Base-by-base conservation (phyloP, 2,888 invertebrate species). In the Entomobrya multifasciata region DNA sequence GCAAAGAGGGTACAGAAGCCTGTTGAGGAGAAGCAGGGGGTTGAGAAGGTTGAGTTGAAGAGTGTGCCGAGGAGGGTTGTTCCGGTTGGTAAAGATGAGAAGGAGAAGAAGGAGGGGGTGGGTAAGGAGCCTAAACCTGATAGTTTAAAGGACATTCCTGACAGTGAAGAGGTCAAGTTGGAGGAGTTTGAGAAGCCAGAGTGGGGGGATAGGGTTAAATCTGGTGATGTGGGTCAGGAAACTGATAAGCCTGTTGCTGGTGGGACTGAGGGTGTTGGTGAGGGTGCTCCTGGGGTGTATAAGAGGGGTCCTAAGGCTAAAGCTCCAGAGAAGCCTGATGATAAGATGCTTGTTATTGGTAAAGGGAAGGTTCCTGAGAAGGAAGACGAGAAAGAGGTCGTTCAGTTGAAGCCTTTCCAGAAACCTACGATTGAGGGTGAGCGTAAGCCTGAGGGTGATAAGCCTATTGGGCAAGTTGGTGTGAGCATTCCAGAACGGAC, bases 41-140 rank as follows among this genome's bases (percentile, higher is more conserved):
- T 57, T 5, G 82, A 88, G 47, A 20, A 81, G 30, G 67, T 83
- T 13, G 72, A 87, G 80, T 30, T 88, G 49, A 88, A 88, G 52
- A 10, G n/a, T 15, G 47, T 57, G 25, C 57, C 62, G 52, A 81
- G 70, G 30, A 20, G 36, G 15, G 41, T 6, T 70, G 10, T n/a
- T 10, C n/a, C 5, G 20, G 55, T 49, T 55, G 41, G 25, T 11
- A 47, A 49, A 36, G 27, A 76, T 65, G 70, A 52, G 1, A 67
- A 82, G 67, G 8, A 15, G 44, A 47, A 72, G 72, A 13, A 8
- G 30, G 76, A 52, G 13, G 8, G 47, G 22, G n/a, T 17, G 44
- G 49, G 1, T 20, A 22, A 6, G n/a, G 11, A 52, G 13, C 11
- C 47, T 1, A n/a, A 10, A n/a, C n/a, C n/a, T n/a, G n/a, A n/a